Evolutionary conservation across 2,797 vertebrate species (phyloP).

Genomic region (Antrozous pallidus): DNA sequence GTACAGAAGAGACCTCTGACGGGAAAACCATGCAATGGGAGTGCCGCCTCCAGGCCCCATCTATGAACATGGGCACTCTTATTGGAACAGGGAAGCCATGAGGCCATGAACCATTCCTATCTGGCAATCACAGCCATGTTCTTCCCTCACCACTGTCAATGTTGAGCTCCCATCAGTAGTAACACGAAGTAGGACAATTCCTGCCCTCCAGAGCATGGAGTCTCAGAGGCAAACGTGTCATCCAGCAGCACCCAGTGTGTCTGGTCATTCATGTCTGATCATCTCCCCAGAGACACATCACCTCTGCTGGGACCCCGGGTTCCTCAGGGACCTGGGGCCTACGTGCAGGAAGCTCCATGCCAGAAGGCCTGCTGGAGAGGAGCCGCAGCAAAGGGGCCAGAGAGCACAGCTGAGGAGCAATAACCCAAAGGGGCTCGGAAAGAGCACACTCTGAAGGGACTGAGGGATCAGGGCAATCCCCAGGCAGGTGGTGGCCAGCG

Average conservation of each 20-base stretch:
- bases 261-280: background rate
- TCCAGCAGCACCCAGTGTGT: background rate
- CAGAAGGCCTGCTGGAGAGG: background rate
- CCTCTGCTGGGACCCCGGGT: background rate
- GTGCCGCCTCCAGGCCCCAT: background rate
- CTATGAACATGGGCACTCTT: background rate
- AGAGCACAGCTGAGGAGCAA: accelerated
- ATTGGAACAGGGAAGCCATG: background rate
- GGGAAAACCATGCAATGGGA: background rate
- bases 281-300: background rate
- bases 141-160: background rate
- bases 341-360: background rate
- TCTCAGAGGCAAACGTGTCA: background rate
- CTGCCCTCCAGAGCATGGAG: background rate
- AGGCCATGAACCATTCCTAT: background rate
- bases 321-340: background rate
- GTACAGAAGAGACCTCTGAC: background rate
- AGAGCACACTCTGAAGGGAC: background rate
- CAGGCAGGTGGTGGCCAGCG: background rate
- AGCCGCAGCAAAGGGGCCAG: background rate
- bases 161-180: background rate
- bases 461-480: background rate
- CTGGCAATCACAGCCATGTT: background rate
- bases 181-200: background rate
- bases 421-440: background rate